Percentiles rank a stretch among this genome's conserved stretches.
Conservation (phyloP, 2,888 invertebrate species). For the Ephialtes manifestator region DNA sequence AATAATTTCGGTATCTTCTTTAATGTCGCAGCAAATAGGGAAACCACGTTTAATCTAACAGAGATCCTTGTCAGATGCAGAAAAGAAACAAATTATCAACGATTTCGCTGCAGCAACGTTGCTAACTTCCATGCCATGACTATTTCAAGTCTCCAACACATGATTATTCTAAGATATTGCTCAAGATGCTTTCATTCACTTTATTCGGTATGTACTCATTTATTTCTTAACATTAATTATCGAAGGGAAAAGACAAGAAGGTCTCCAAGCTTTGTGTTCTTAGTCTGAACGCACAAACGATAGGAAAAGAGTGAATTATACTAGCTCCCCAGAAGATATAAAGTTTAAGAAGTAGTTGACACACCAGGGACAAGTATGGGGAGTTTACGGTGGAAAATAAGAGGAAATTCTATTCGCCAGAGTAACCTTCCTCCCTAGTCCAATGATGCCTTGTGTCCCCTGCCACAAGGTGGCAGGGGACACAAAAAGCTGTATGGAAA, state of each 20-base stretch:
- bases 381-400: background rate
- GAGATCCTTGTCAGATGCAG: no score
- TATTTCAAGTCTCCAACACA: no score
- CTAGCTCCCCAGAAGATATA: slow-evolving; percentile 10
- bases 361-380: background rate
- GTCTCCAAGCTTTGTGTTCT: background rate
- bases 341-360: slow-evolving; percentile 8
- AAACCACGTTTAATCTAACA: no score
- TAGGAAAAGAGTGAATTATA: background rate
- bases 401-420: background rate
- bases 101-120: no score
- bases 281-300: background rate
- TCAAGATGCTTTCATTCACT: no score
- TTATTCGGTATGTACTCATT: no score
- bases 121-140: no score
- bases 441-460: background rate
- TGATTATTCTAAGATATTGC: no score
- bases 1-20: no score
- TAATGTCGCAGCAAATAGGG: no score
- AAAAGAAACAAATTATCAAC: no score
- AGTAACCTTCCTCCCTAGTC: background rate
- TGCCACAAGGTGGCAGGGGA: background rate
- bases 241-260: background rate
- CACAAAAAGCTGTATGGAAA: no score
- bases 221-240: background rate